phyloP scores from a whole-genome alignment of 2,113 vertebrate species.

The Tenrec ecaudatus region DNA sequence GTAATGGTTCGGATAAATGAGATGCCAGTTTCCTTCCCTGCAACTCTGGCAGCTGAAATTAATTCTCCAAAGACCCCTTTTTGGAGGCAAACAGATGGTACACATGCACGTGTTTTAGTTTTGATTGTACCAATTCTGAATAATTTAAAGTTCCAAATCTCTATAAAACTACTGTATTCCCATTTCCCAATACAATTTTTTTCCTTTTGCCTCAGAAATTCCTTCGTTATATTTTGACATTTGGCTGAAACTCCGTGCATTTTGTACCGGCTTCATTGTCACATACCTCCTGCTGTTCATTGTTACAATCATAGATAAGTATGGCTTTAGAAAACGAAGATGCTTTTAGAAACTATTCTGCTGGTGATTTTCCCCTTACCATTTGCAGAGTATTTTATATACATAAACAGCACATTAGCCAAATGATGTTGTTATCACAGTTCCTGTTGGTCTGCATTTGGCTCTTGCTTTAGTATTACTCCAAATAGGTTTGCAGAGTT shows the following conservation, averaged over 20 bases:
- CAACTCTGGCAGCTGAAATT: conserved; percentile 62
- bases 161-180: conserved; percentile 78
- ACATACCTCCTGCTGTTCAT: conserved; percentile 66
- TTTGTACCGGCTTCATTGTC: conserved; percentile 46
- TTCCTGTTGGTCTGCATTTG: conserved; percentile 60
- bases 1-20: conserved; percentile 31
- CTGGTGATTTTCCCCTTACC: conserved; percentile 65
- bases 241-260: conserved; percentile 63
- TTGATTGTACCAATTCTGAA: conserved; percentile 76
- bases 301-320: conserved; percentile 67
- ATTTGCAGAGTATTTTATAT: conserved; percentile 64
- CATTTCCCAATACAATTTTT: conserved; percentile 74
- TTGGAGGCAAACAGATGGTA: conserved; percentile 79
- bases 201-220: conserved; percentile 71
- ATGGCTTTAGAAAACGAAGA: conserved; percentile 73
- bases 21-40: conserved; percentile 62
- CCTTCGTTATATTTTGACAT: conserved; percentile 65
- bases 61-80: conserved; percentile 79
- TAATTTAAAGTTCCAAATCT: conserved; percentile 79
- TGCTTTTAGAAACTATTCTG: conserved; percentile 75
- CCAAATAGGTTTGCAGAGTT: conserved; percentile 65
- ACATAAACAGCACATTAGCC: conserved; percentile 69
- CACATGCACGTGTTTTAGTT: conserved; percentile 61
- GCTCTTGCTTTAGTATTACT: conserved; percentile 60
- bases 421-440: conserved; percentile 62